phyloP scores from a whole-genome alignment of 2,888 invertebrate species.

The Penaeus monodon region DNA sequence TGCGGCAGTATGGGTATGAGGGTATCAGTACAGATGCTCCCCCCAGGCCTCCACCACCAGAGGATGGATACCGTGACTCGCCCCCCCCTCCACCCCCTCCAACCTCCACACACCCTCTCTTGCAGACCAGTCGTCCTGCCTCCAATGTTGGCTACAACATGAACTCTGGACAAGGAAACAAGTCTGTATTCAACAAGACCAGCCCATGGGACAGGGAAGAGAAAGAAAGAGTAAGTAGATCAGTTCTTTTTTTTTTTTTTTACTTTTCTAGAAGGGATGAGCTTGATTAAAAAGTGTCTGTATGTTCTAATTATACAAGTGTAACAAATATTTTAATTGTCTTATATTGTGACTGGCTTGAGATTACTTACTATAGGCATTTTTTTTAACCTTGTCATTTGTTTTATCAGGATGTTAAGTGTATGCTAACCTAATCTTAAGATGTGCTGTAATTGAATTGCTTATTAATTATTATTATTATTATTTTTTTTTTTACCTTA shows the following conservation, averaged over 20 bases:
- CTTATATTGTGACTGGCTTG: too few relatives aligned
- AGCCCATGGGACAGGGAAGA: constrained; percentile 96
- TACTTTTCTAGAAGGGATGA: too few relatives aligned
- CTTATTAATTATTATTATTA: background rate
- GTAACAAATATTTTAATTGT: background rate
- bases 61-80: constrained; percentile 69
- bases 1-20: constrained; percentile 63
- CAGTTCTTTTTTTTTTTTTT: background rate
- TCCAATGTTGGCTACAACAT: constrained; percentile 72
- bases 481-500: background rate
- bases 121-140: constrained; percentile 65
- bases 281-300: background rate
- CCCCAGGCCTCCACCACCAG: constrained; percentile 70
- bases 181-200: constrained; percentile 71
- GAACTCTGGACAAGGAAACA: constrained; percentile 70
- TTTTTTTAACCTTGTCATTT: too few relatives aligned
- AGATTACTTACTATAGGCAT: too few relatives aligned
- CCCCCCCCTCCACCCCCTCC: constrained; percentile 79
- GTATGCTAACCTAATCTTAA: too few relatives aligned
- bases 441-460: too few relatives aligned
- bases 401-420: too few relatives aligned
- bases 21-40: constrained; percentile 67
- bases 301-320: background rate
- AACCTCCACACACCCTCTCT: constrained; percentile 80
- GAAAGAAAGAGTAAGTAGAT: constrained; percentile 78